Evolutionary conservation across 2,113 vertebrate genomes (phyloP).

Genomic region (Acanthisitta chloris): DNA sequence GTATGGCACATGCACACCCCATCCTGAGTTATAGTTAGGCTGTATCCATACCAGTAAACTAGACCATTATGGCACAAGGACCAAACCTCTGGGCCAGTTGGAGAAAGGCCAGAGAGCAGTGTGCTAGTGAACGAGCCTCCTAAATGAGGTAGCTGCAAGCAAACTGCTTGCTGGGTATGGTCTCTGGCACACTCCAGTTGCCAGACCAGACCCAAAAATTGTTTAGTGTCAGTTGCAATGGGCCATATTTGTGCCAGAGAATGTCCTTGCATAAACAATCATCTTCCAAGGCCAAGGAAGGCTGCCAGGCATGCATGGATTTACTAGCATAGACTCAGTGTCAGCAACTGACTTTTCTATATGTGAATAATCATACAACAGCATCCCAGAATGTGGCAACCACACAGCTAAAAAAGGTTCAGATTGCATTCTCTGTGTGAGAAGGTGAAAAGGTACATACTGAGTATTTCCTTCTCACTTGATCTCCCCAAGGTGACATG

Average conservation of each 20-base stretch:
- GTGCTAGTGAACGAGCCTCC: neutral
- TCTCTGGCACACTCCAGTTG: neutral
- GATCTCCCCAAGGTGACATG: neutral
- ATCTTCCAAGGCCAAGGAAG: neutral
- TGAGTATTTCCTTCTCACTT: neutral
- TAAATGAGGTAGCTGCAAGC: neutral
- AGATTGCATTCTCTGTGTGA: neutral
- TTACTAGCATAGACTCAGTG: neutral
- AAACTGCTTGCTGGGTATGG: neutral
- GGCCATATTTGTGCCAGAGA: neutral
- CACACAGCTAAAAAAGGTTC: neutral
- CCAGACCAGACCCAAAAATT: neutral
- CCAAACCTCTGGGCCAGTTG: neutral
- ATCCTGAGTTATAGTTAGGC: neutral
- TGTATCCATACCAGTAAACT: neutral
- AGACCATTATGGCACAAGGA: neutral
- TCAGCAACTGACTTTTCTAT: neutral
- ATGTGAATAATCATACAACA: neutral
- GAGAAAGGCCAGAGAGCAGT: neutral
- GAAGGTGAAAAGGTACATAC: neutral
- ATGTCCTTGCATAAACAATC: neutral
- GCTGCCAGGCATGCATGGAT: neutral
- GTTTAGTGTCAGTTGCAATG: neutral
- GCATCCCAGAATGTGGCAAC: neutral
- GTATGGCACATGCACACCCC: accelerated